A percentile compares a stretch with the other conserved stretches of the same genome.
Evolutionary conservation across 2,888 invertebrate species (phyloP).

Genomic region (Scaptodrosophila latifasciaeformis): DNA sequence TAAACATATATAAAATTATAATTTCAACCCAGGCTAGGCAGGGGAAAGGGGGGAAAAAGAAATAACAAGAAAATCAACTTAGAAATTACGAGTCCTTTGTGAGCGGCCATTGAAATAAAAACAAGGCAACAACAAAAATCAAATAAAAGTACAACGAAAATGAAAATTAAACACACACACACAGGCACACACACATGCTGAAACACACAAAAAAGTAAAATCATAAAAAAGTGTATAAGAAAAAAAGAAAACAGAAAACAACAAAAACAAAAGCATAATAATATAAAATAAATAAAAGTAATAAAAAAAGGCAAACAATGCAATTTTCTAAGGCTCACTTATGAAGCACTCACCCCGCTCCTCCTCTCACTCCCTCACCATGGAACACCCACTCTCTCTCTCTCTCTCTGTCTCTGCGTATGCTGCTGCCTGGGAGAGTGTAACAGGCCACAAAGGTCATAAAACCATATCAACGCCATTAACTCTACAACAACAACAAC

Average conservation of each 20-base stretch:
- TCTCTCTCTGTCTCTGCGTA: too few species aligned
- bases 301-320: constrained; percentile 57
- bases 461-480: constrained; percentile 73
- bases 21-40: too few species aligned
- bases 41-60: too few species aligned
- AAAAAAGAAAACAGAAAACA: too few species aligned
- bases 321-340: constrained; percentile 66
- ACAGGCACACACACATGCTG: constrained; percentile 13
- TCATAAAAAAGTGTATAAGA: constrained; percentile 67
- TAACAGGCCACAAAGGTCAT: constrained; percentile 71
- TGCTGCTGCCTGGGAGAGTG: too few species aligned
- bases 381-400: too few species aligned
- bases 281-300: constrained; percentile 26
- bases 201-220: constrained; percentile 46
- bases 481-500: constrained; percentile 53
- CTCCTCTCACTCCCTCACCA: too few species aligned
- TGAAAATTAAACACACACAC: constrained; percentile 37
- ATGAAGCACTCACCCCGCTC: too few species aligned
- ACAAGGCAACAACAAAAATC: too few species aligned
- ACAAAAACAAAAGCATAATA: constrained; percentile 67
- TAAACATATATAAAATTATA: too few species aligned
- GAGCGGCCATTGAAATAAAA: constrained; percentile 4
- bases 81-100: constrained; percentile 69
- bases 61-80: constrained; percentile 72
- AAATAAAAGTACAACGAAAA: constrained; percentile 22